Base-by-base conservation (phyloP, 2,113 vertebrate genomes). In the Lophius piscatorius region DNA sequence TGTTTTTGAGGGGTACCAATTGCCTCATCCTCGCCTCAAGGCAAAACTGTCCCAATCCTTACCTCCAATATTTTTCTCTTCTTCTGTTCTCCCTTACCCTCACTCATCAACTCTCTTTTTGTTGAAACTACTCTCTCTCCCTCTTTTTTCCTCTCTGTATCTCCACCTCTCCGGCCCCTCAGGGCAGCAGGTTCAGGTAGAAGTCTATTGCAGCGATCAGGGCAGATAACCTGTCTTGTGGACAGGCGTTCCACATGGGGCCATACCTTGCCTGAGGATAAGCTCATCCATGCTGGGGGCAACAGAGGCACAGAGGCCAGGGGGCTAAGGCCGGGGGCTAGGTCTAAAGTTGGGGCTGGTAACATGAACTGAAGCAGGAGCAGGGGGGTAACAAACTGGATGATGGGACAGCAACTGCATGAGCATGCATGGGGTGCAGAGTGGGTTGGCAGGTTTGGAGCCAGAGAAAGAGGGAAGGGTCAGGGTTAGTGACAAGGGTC, bases 201-300 rank as follows among this genome's bases (percentile, higher is more conserved):
- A 89, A 87, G 87, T 89, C 80, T 82, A 83, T 84, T 70, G 87
- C 60, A 24, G 77, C 80, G 88, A 90, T 92, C 90, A 90, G 82
- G 92, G 89, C 68, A 72, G 85, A 90, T 91, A 92, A 92, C 90
- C 89, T 90, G 82, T 89, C 69, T 78, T 80, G 75, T 77, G 89
- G 89, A 91, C 88, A 89, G 75, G 57, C 54, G 45, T 71, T 73
- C 85, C 87, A 87, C 90, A 83, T 76, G 89, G 90, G 88, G 89
- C 87, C 77, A 76, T 85, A 90, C 87, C 87, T 91, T 90, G 91
- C 91, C 91, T 56, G 82, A 91, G 91, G 91, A 91, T 87, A 90
- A 88, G 84, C 90, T 78, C 80, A 84, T 85, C 76, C 87, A 81
- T 81, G 87, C 91, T 89, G 78, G 66, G 85, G 90, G 90, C 85